Evolutionary conservation across 2,797 vertebrate species (phyloP).

Genomic region (Anabacerthia variegaticeps): DNA sequence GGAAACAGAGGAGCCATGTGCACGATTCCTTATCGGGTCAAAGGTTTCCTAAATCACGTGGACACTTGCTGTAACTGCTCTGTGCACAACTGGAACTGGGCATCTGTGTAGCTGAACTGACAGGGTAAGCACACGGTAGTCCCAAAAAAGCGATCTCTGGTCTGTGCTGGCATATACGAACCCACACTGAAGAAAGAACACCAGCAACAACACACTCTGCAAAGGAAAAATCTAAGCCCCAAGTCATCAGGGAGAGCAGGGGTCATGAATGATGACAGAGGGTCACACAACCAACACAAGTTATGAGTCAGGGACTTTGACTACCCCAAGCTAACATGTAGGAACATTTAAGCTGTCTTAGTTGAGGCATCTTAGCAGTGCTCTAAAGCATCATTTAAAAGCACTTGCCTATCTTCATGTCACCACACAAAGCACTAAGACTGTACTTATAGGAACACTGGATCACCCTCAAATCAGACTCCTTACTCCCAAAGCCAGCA

Average conservation of each 20-base stretch:
- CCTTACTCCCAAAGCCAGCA: background rate
- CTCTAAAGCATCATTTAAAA: background rate
- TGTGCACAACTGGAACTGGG: accelerated
- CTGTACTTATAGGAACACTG: background rate
- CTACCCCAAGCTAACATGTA: background rate
- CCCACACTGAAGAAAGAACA: background rate
- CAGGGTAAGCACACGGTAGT: background rate
- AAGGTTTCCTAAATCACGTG: background rate
- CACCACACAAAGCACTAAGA: background rate
- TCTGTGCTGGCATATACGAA: background rate
- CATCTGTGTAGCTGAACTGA: background rate
- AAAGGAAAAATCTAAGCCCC: background rate
- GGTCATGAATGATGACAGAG: background rate
- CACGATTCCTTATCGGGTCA: background rate
- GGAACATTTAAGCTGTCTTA: background rate
- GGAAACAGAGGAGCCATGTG: background rate
- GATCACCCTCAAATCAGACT: background rate
- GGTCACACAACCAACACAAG: background rate
- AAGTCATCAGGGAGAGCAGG: background rate
- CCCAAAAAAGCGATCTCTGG: background rate
- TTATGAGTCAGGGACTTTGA: background rate
- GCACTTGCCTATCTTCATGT: background rate
- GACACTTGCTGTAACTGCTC: background rate
- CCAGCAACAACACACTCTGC: background rate
- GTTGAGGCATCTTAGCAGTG: background rate